Evolutionary conservation across 2,113 vertebrate species (phyloP).

Genomic region (Cynocephalus volans): DNA sequence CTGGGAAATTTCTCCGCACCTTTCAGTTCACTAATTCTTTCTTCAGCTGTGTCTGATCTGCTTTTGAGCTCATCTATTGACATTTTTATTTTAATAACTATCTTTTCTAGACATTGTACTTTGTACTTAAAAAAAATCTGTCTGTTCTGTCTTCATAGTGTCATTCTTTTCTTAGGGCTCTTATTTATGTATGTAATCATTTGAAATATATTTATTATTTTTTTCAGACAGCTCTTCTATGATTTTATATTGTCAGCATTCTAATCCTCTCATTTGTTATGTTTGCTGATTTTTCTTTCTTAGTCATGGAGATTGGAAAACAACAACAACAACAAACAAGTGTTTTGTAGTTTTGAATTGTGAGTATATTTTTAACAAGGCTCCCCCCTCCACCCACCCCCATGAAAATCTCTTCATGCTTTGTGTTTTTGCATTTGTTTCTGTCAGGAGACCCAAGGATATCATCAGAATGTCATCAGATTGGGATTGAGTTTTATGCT

Average conservation of each 20-base stretch:
- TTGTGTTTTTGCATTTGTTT: conserved; percentile 15
- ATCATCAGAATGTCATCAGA: not conserved
- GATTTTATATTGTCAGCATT: not conserved
- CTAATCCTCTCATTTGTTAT: conserved; percentile 24
- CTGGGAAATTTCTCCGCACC: not conserved
- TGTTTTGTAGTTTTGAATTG: not conserved
- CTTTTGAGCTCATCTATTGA: conserved; percentile 17
- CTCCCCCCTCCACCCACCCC: too few relatives aligned
- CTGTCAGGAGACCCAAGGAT: not conserved
- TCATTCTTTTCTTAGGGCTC: conserved; percentile 12
- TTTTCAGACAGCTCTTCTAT: not conserved
- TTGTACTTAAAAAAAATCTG: not conserved
- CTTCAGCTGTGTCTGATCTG: not conserved
- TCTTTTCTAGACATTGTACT: conserved; percentile 14
- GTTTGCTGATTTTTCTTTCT: conserved; percentile 16
- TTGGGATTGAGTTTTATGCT: not conserved
- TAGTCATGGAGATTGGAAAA: not conserved
- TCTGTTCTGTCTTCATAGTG: not conserved
- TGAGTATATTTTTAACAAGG: not conserved
- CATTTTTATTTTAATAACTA: conserved; percentile 21
- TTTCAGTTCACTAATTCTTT: not conserved
- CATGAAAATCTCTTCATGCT: not conserved
- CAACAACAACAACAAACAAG: not conserved
- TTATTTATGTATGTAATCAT: conserved; percentile 30
- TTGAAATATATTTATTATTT: conserved; percentile 37